Percentiles rank a stretch among this genome's conserved stretches.
phyloP scores from a whole-genome alignment of 2,888 invertebrate species.

The Agonopterix heracliana region DNA sequence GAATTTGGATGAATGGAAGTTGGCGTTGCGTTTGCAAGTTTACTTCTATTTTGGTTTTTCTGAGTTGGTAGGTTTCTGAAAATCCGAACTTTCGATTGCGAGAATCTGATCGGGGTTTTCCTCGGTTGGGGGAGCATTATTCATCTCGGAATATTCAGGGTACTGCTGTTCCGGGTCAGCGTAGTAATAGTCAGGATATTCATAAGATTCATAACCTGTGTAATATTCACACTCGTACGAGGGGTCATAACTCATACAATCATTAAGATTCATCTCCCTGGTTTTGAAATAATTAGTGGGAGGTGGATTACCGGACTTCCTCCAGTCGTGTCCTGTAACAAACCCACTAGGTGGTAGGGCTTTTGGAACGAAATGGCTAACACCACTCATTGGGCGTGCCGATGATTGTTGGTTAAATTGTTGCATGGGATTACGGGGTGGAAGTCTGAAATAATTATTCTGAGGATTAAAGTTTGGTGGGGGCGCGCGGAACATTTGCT shows the following conservation, averaged over 20 bases:
- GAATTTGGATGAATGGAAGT: slow-evolving; percentile 10
- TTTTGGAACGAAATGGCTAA: not conserved
- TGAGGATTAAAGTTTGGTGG: slow-evolving; percentile 4
- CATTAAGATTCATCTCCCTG: not conserved
- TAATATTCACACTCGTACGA: not conserved
- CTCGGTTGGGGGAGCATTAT: no score
- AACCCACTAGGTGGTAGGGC: not conserved
- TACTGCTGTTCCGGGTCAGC: not conserved
- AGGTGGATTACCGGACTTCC: not conserved
- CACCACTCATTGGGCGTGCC: slow-evolving; percentile 1
- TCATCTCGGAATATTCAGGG: not conserved
- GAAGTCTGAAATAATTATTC: not conserved
- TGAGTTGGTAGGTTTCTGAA: slow-evolving; percentile 1
- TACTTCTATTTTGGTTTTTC: slow-evolving; percentile 10
- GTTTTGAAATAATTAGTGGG: not conserved
- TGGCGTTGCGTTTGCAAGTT: slow-evolving; percentile 13
- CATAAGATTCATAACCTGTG: not conserved
- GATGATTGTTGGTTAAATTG: no score
- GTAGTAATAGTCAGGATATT: not conserved
- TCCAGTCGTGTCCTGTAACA: not conserved
- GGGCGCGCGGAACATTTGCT: slow-evolving; percentile 2
- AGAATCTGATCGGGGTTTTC: not conserved
- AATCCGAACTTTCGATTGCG: slow-evolving; percentile 2
- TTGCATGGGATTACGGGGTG: not conserved
- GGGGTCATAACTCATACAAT: not conserved